These are phyloP conservation scores for Brenthis ino DNA, from an alignment of 2,888 invertebrate species.

Conservation along the genomic window DNA sequence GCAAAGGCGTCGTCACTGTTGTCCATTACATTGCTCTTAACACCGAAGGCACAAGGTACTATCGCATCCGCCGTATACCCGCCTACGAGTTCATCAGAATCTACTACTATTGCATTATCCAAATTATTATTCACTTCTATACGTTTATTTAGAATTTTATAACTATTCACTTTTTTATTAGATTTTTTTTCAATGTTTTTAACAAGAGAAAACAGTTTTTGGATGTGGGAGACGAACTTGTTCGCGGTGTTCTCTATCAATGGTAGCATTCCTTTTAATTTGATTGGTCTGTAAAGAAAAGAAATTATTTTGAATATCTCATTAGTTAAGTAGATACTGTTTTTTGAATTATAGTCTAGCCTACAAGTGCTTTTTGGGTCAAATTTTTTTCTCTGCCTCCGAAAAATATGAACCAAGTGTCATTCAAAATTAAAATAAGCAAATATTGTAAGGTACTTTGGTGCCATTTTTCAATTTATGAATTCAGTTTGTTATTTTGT, in stretches of 20 bases:
- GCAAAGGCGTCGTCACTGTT: conserved; percentile 71
- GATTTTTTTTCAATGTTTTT: conserved; percentile 31
- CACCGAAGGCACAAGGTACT: conserved; percentile 74
- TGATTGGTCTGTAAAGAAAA: conserved; percentile 64
- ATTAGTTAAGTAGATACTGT: too few species aligned
- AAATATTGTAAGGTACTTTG: too few species aligned
- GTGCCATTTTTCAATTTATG: too few species aligned
- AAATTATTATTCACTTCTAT: conserved; percentile 18
- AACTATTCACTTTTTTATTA: neutral
- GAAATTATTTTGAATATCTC: neutral
- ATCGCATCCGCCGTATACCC: conserved; percentile 78
- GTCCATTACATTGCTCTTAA: conserved; percentile 73
- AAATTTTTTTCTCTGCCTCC: too few species aligned
- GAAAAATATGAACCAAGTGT: too few species aligned
- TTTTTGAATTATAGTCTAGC: too few species aligned
- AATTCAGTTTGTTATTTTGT: too few species aligned
- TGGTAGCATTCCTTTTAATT: conserved; percentile 73
- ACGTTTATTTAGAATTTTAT: too few species aligned
- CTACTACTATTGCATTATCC: conserved; percentile 47
- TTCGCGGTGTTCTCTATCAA: conserved; percentile 69
- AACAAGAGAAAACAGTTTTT: conserved; percentile 47
- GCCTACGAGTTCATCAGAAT: conserved; percentile 68
- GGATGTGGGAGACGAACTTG: conserved; percentile 61
- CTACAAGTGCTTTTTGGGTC: too few species aligned
- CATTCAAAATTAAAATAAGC: too few species aligned